A percentile compares a stretch with the other conserved stretches of the same genome.
Conservation (phyloP, 2,888 invertebrate genomes). For the Drosophila nigritarsus region DNA sequence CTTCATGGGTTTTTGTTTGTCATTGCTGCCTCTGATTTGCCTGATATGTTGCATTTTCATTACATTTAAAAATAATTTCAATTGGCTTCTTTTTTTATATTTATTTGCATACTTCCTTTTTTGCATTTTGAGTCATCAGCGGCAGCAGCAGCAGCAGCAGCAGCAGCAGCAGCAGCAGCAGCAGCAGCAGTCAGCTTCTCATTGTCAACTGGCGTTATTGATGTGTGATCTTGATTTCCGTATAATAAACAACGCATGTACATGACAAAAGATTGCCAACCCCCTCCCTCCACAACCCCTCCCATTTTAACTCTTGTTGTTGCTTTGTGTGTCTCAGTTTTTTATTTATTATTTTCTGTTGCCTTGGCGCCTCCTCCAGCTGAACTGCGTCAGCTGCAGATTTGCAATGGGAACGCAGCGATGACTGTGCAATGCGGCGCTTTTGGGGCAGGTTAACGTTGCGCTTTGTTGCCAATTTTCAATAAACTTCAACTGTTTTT, state of each 20-base stretch:
- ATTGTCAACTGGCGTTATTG: constrained; percentile 78
- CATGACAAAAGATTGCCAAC: constrained; percentile 58
- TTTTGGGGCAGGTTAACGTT: constrained; percentile 20
- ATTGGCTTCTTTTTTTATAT: constrained; percentile 19
- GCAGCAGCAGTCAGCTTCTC: constrained; percentile 38
- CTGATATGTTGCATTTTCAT: constrained; percentile 61
- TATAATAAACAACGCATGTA: constrained; percentile 46
- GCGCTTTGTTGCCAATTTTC: constrained; percentile 65
- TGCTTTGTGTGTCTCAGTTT: constrained; percentile 25
- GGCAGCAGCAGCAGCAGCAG: constrained; percentile 29
- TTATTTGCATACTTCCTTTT: constrained; percentile 38
- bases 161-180: constrained; percentile 31
- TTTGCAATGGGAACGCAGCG: constrained; percentile 43
- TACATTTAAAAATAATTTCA: constrained; percentile 53
- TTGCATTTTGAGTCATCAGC: constrained; percentile 59
- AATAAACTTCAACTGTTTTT: constrained; percentile 49
- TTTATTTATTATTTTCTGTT: constrained; percentile 26
- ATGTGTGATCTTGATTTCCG: constrained; percentile 78
- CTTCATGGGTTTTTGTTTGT: constrained; percentile 17
- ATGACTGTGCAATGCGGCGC: constrained; percentile 10
- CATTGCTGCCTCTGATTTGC: constrained; percentile 25
- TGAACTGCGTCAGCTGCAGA: constrained; percentile 38
- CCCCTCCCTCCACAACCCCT: not conserved
- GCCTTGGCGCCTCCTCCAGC: constrained; percentile 58
- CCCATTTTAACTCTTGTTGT: constrained; percentile 22